Base-by-base conservation (phyloP, 1,140 invertebrate genomes). In the Drosophila sp. region DNA sequence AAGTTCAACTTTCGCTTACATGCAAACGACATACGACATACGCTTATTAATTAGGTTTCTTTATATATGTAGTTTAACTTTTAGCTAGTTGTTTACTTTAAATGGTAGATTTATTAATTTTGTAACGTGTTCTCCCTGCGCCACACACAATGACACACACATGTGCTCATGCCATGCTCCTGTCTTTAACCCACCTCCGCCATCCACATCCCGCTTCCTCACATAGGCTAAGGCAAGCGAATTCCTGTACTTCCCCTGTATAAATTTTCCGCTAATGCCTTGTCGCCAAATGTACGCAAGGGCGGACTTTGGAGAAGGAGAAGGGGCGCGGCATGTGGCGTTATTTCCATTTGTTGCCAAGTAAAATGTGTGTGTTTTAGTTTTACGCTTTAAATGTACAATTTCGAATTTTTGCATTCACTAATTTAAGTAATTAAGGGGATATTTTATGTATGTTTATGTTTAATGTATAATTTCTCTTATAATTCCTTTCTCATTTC, bases 51-150 rank as follows among this genome's bases (percentile, higher is more conserved):
- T 87, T 83, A 89, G 83, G 84, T 89, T 77, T 83, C 84, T 77
- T 89, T 89, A 89, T 89, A 89, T 89, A 89, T 89, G 83, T 89
- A 89, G 83, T 89, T 89, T 89, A 89, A 89, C 83, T 89, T 89
- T 89, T 89, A 89, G 83, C 83, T 89, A 89, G 83, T 80, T 89
- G 77, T 84, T 84, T 84, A 84, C 81, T 84, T 84, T 84, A 84
- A 82, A 84, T 84, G 69, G 81, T 84, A 84, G 80, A 79, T 84
- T 83, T 83, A 59, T 73, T 65, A 83, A 84, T 89, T 87, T 87
- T 87, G 79, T 89, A 89, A 87, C 83, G 77, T 79, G 77, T 79
- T 73, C 66, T 64, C n/a, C 76, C 18, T 13, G 29, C 62, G 57
- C 72, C 40, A 53, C 7, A 43, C 51, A 43, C 32, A 25, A 50